Evolutionary conservation across 2,113 vertebrate species (phyloP), one percentile per base, ranked within the genome.

Genomic region (Brachyistius frenatus): DNA sequence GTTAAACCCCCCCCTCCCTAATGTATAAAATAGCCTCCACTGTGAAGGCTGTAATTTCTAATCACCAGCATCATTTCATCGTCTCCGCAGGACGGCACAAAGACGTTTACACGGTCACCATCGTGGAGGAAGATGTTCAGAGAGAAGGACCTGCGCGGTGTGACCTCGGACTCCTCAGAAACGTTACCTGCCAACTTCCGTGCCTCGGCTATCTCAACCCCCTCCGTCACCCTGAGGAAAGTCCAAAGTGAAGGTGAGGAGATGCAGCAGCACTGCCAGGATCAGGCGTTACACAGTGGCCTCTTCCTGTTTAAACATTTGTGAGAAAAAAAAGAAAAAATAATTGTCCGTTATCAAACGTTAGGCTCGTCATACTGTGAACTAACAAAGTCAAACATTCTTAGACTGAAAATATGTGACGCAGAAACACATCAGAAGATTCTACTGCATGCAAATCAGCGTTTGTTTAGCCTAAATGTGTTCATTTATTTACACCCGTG

Each of bases 71-170:
- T 81, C 64, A 31, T 71, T 57, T 80, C 6, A 6, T 46, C 49
- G 39, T 46, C 44, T 72, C 60, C 1, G 6, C 82, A 97, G 96
- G 97, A 97, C 50, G 96, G 96, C 85, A 92, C 96, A 33, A 98
- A 98, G 92, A 96, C 96, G 23, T 98, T 98, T 80, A 97, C 96
- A 32, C 96, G 97, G 44, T 97, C 97, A 4, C 97, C 97, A 0
- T 98, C 97, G 4, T 98, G 97, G 97, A 92, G 96, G 90, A 97
- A 97, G 94, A 97, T 97, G 96, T 98, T 98, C 88, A 88, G 96
- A 30, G 97, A 97, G 93, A 98, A 98, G 84, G 97, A 98, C 86
- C 95, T 98, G 67, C 95, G 97, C 2, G 96, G 96, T 0, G 95
- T 98, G 64, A 97, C 96, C 64, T 96, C 97, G 0, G 97, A 98